Percentiles rank a stretch among this genome's conserved stretches.
Evolutionary conservation across 2,888 invertebrate species (phyloP).

Genomic region (Scotopteryx bipunctaria): DNA sequence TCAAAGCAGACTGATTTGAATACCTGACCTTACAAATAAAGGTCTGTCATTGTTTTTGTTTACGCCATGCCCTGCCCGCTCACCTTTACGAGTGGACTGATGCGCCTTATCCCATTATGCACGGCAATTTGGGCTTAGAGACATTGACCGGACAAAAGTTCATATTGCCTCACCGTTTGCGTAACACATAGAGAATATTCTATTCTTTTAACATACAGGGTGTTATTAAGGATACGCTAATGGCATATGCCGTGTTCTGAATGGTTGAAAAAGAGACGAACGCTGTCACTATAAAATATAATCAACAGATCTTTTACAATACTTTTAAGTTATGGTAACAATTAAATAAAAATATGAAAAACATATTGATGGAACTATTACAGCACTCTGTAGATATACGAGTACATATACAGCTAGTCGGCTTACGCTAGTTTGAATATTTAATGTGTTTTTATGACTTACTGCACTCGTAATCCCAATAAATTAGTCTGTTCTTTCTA

Average conservation of each 20-base stretch:
- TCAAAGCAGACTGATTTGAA: conserved; percentile 10
- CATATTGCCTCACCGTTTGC: conserved; percentile 60
- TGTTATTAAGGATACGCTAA: too few relatives aligned
- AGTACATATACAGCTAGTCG: conserved; percentile 2
- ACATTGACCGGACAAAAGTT: conserved; percentile 74
- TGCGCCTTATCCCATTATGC: conserved; percentile 34
- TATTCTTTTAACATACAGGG: conserved; percentile 7
- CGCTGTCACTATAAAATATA: too few relatives aligned
- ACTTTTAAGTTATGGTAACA: too few relatives aligned
- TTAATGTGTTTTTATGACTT: conserved; percentile 49
- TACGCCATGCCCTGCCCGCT: conserved; percentile 21
- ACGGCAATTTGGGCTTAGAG: conserved; percentile 41
- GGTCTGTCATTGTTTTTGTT: conserved; percentile 33
- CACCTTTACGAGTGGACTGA: conserved; percentile 28
- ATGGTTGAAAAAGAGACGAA: too few relatives aligned
- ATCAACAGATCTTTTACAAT: too few relatives aligned
- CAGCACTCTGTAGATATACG: background rate
- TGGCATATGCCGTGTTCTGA: too few relatives aligned
- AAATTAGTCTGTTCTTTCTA: conserved; percentile 46
- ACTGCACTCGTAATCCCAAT: conserved; percentile 54
- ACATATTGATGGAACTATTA: too few relatives aligned
- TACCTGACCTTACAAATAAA: conserved; percentile 25
- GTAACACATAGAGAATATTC: conserved; percentile 42
- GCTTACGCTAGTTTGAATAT: conserved; percentile 16
- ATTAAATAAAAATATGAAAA: too few relatives aligned